Conservation (phyloP, 2,888 invertebrate genomes). For the Emmelina monodactyla region DNA sequence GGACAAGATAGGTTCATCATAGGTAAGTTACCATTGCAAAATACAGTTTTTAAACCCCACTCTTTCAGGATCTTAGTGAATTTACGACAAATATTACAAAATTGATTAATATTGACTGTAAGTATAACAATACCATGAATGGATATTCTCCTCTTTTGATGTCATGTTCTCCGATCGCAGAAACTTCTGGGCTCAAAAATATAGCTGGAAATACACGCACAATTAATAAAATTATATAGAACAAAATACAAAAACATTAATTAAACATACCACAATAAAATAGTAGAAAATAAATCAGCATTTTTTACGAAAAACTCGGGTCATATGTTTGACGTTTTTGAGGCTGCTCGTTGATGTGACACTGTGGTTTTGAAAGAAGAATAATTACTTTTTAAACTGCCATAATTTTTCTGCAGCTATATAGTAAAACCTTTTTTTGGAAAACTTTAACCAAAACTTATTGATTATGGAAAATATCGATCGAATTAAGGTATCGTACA, state of each 20-base stretch:
- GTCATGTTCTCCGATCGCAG: constrained; percentile 30
- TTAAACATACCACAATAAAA: constrained; percentile 34
- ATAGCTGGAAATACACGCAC: constrained; percentile 21
- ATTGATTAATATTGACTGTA: too few relatives aligned
- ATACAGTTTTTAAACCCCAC: background rate
- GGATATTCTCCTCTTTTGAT: constrained; percentile 35
- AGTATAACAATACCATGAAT: constrained; percentile 37
- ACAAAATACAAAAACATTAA: constrained; percentile 5
- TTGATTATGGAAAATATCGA: too few relatives aligned
- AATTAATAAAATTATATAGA: background rate
- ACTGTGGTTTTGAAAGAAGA: constrained; percentile 43
- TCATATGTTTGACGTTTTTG: background rate
- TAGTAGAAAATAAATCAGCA: constrained; percentile 30
- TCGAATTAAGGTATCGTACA: too few relatives aligned
- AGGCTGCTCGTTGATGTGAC: constrained; percentile 21
- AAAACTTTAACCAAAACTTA: too few relatives aligned
- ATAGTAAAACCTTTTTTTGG: too few relatives aligned
- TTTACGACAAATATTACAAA: too few relatives aligned
- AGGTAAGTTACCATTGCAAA: background rate
- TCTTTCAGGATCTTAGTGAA: too few relatives aligned
- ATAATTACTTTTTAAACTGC: constrained; percentile 15
- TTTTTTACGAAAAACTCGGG: constrained; percentile 23
- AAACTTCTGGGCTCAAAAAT: constrained; percentile 23
- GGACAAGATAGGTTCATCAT: background rate
- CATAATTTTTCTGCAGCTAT: too few relatives aligned